A percentile compares a stretch with the other conserved stretches of the same genome.
phyloP scores from a whole-genome alignment of 2,797 vertebrate species.

The Chrosomus eos region DNA sequence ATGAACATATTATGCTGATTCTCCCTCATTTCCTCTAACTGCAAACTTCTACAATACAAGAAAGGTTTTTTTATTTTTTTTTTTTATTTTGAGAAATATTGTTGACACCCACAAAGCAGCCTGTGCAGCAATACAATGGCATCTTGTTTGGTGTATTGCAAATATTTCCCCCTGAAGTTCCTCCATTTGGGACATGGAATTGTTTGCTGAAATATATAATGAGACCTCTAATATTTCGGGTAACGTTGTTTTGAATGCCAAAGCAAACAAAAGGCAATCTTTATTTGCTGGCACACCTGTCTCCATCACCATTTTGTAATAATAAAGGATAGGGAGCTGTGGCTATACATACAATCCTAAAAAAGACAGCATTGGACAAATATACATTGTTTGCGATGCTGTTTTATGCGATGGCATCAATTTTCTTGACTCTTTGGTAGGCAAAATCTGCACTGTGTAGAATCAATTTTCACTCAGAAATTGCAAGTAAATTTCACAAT shows the following conservation, averaged over 20 bases:
- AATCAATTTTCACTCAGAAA: not conserved
- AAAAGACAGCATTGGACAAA: not conserved
- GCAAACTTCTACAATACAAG: not conserved
- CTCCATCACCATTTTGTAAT: not conserved
- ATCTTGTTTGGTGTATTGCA: slow-evolving; percentile 20
- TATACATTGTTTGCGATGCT: not conserved
- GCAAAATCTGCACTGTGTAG: not conserved
- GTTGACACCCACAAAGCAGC: slow-evolving; percentile 13
- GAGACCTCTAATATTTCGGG: slow-evolving; percentile 33
- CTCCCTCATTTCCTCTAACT: not conserved
- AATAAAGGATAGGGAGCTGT: not conserved
- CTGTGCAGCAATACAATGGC: slow-evolving; percentile 27
- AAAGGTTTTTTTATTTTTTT: not conserved
- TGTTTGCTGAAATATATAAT: slow-evolving; percentile 45
- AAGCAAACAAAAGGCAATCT: slow-evolving; percentile 6
- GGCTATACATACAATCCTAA: not conserved
- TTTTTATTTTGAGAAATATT: slow-evolving; percentile 10
- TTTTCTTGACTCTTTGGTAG: not conserved
- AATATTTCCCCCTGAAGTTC: slow-evolving; percentile 38
- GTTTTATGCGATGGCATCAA: not conserved
- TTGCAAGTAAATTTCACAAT: not conserved
- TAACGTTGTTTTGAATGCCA: slow-evolving; percentile 45
- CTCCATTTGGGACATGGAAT: slow-evolving; percentile 25
- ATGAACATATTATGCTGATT: slow-evolving; percentile 26
- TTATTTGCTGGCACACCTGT: not conserved